Base-by-base conservation (phyloP, 1,140 invertebrate species). In the Neodiprion pinetum region DNA sequence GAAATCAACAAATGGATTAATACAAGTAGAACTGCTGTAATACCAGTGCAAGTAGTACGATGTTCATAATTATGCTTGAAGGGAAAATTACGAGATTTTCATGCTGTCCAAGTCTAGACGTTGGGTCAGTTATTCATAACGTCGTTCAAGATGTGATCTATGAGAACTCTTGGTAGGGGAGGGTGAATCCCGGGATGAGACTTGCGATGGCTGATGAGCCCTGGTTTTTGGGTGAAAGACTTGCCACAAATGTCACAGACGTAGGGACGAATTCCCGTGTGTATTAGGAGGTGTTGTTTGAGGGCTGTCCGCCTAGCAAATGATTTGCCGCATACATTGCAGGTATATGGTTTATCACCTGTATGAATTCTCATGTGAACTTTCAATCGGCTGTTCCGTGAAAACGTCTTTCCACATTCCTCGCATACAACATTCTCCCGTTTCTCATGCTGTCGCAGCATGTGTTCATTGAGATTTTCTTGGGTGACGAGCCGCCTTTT, bases 261-360 rank as follows among this genome's bases (percentile, higher is more conserved):
- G 82, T 94, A 97, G 0, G 96, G 95, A 53, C 95, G 89, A 79
- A 97, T 94, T 0, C 96, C 94, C 0, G 94, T 95, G 79, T 96
- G 95, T 7, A 93, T 94, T 0, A 95, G 90, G 81, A 96, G 91
- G 83, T 97, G 96, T 21, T 89, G 86, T 48, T 87, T 86, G 8
- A 89, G 76, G 0, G 88, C 83, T 7, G 84, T 88, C 72, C 84
- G 82, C 65, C 87, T 76, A 0, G 85, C 86, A 74, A 91, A 91
- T 0, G 86, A 88, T 76, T 93, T 93, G 7, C 84, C 85, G 78
- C 93, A 94, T 48, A 92, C 82, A 9, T 90, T 88, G 77, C 93
- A 94, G 12, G 85, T 85, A 78, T 90, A 91, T 0, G 90, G 88
- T 75, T 90, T 91, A 50, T 91, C 90, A 0, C 91, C 91, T 0